These are phyloP conservation scores for Drosophila tripunctata DNA, from an alignment of 2,888 invertebrate genomes.

Conservation along the genomic window DNA sequence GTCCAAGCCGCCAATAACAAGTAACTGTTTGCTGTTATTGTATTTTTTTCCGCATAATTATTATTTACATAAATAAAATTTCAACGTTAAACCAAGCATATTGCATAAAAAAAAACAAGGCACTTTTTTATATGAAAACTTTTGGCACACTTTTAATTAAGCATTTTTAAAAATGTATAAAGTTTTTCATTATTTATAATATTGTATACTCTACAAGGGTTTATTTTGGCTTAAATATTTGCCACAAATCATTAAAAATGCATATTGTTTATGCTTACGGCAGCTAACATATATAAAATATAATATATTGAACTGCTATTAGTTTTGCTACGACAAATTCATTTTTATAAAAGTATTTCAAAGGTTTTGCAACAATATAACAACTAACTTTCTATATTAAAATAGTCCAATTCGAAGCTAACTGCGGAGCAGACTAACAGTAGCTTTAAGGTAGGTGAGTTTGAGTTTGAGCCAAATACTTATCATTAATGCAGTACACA, in stretches of 20 bases:
- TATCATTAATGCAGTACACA: too few relatives aligned
- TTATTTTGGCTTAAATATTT: not conserved
- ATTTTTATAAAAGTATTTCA: not conserved
- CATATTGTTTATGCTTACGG: too few relatives aligned
- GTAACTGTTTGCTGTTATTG: not conserved
- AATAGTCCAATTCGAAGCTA: not conserved
- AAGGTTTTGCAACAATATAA: not conserved
- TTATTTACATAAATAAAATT: slow-evolving; percentile 3
- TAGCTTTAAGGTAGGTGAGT: slow-evolving; percentile 7
- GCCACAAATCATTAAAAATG: not conserved
- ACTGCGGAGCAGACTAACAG: not conserved
- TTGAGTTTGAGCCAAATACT: not conserved
- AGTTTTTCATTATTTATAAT: not conserved
- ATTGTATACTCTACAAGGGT: too few relatives aligned
- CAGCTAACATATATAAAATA: not conserved
- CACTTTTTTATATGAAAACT: not conserved
- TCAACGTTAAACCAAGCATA: not conserved
- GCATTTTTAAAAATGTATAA: slow-evolving; percentile 1
- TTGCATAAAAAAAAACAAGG: not conserved
- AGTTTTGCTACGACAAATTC: not conserved
- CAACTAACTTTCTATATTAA: slow-evolving; percentile 1
- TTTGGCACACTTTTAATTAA: slow-evolving; percentile 9
- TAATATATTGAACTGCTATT: too few relatives aligned
- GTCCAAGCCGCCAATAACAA: too few relatives aligned
- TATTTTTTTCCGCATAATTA: not conserved